Conservation (phyloP, 2,888 invertebrate genomes). For the Latrodectus hesperus region DNA sequence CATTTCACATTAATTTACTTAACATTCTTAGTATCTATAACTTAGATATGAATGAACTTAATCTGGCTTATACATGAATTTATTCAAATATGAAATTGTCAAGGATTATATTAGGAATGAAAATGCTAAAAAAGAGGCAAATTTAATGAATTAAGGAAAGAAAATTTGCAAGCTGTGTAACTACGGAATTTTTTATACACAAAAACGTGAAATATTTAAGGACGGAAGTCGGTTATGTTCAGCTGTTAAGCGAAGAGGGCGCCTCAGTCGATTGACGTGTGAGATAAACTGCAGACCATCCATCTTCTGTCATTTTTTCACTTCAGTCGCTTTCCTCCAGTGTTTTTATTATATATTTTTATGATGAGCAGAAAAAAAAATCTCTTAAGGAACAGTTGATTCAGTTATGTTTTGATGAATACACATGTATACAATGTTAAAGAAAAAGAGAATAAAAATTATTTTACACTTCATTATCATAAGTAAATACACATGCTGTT, state of each 20-base stretch:
- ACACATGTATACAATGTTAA: not conserved
- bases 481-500: too few species aligned
- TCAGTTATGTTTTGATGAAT: constrained; percentile 5
- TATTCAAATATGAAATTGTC: too few species aligned
- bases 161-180: not conserved
- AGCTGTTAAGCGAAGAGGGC: constrained; percentile 43
- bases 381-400: not conserved
- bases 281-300: constrained; percentile 65
- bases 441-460: too few species aligned
- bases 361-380: not conserved
- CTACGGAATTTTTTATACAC: constrained; percentile 34
- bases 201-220: constrained; percentile 61
- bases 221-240: constrained; percentile 59
- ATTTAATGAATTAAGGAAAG: not conserved
- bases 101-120: too few species aligned
- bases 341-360: constrained; percentile 4
- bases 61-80: too few species aligned
- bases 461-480: too few species aligned
- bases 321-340: constrained; percentile 8
- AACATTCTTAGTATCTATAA: too few species aligned
- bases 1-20: too few species aligned
- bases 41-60: too few species aligned
- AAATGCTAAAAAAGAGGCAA: too few species aligned
- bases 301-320: constrained; percentile 61
- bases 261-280: constrained; percentile 60